A percentile compares a stretch with the other conserved stretches of the same genome.
Evolutionary conservation across 2,888 invertebrate genomes (phyloP).

Genomic region (Camponotus fellah): DNA sequence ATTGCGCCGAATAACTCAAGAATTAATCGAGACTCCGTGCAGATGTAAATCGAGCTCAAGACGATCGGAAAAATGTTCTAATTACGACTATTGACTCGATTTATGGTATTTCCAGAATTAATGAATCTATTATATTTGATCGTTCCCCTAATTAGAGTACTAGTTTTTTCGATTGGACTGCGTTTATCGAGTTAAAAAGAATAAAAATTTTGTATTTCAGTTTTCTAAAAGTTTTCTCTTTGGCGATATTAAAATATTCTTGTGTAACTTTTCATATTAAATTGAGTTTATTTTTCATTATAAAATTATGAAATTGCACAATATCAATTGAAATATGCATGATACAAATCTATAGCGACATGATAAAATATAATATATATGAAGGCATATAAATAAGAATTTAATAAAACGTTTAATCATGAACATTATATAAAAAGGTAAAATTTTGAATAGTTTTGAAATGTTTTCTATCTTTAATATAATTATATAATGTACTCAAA

Average conservation of each 20-base stretch:
- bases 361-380: not conserved
- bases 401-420: not conserved
- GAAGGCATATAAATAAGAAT: not conserved
- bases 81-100: not conserved
- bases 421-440: not conserved
- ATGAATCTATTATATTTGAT: conserved; percentile 2
- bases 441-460: not conserved
- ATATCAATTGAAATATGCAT: not conserved
- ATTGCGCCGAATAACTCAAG: not conserved
- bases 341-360: not conserved
- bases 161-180: not conserved
- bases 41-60: not conserved
- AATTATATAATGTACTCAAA: not conserved
- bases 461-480: not conserved
- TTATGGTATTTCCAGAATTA: not conserved
- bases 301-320: not conserved
- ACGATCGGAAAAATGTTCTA: not conserved
- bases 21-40: not conserved
- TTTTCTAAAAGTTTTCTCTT: not conserved
- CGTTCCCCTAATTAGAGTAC: not conserved
- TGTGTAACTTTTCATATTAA: not conserved
- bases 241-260: not conserved
- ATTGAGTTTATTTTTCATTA: not conserved
- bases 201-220: not conserved
- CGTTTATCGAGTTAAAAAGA: not conserved